These are phyloP conservation scores for Drosophila oshimai DNA, from an alignment of 1,140 invertebrate genomes.

Conservation along the genomic window DNA sequence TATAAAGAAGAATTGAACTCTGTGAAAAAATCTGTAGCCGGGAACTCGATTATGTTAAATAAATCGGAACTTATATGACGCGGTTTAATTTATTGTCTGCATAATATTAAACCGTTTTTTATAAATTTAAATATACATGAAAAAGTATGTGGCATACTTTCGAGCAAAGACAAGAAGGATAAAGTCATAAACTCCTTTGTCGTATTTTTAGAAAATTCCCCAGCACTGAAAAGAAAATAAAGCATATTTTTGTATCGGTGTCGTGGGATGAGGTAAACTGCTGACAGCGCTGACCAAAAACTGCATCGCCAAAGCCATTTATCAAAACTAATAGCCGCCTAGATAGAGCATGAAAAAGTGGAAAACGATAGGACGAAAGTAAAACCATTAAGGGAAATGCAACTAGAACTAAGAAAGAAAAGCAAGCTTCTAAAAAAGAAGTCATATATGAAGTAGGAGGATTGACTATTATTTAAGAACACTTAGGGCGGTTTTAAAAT, in stretches of 20 bases:
- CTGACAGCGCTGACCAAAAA: slow-evolving; percentile 45
- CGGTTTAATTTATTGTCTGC: slow-evolving; percentile 1
- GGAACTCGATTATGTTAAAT: slow-evolving; percentile 12
- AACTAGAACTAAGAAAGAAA: slow-evolving; percentile 8
- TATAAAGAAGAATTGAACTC: neutral
- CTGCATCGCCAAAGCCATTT: slow-evolving; percentile 44
- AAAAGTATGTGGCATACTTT: too few relatives aligned
- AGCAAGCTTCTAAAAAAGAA: neutral
- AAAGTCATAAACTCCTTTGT: neutral
- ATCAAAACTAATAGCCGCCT: slow-evolving; percentile 63
- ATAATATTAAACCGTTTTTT: neutral
- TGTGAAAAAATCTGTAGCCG: neutral
- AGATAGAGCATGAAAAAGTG: slow-evolving; percentile 53
- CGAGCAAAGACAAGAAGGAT: neutral
- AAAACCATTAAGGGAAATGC: slow-evolving; percentile 43
- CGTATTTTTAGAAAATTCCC: slow-evolving; percentile 7
- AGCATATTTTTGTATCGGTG: slow-evolving; percentile 27
- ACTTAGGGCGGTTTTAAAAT: too few relatives aligned
- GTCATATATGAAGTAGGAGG: neutral
- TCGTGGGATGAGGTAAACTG: slow-evolving; percentile 25
- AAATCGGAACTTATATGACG: slow-evolving; percentile 13
- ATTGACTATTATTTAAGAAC: too few relatives aligned
- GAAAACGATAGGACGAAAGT: slow-evolving; percentile 24
- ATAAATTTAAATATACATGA: neutral
- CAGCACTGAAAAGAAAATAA: neutral